These are phyloP conservation scores for Cetonia aurata DNA, from an alignment of 2,888 invertebrate genomes.

Conservation along the genomic window DNA sequence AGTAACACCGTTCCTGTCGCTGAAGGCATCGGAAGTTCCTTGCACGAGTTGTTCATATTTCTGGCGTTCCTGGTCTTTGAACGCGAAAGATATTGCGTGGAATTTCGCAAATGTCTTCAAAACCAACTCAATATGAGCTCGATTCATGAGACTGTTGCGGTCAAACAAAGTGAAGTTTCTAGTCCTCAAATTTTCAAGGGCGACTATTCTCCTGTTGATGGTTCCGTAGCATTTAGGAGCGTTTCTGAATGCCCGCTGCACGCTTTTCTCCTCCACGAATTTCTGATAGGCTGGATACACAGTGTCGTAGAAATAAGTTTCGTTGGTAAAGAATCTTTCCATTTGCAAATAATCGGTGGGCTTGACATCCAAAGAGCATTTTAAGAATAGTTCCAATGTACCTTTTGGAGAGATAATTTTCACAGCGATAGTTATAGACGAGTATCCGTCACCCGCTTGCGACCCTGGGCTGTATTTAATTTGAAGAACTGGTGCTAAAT, in stretches of 20 bases:
- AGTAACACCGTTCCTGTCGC: neutral
- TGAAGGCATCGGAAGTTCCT: neutral
- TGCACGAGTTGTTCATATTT: constrained; percentile 63
- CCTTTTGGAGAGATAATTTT: constrained; percentile 27
- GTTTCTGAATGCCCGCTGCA: constrained; percentile 42
- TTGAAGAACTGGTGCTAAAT: too few relatives aligned
- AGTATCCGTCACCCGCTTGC: too few relatives aligned
- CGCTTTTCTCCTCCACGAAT: constrained; percentile 37
- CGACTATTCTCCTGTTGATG: constrained; percentile 48
- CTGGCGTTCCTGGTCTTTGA: constrained; percentile 70
- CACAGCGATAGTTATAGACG: too few relatives aligned
- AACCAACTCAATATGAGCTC: constrained; percentile 55
- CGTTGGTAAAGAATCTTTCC: constrained; percentile 40
- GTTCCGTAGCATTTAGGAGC: constrained; percentile 47
- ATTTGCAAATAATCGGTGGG: neutral
- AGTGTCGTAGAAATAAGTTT: constrained; percentile 44
- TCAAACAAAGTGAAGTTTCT: constrained; percentile 55
- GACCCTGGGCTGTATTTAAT: too few relatives aligned
- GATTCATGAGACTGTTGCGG: constrained; percentile 55
- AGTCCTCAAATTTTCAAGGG: constrained; percentile 56
- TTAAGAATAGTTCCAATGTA: constrained; percentile 31
- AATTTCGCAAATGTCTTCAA: constrained; percentile 65
- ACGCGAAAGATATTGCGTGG: constrained; percentile 73
- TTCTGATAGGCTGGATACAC: constrained; percentile 37
- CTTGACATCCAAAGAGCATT: constrained; percentile 26